phyloP scores from a whole-genome alignment of 2,888 invertebrate species.

The Flabesymbios commensalis region DNA sequence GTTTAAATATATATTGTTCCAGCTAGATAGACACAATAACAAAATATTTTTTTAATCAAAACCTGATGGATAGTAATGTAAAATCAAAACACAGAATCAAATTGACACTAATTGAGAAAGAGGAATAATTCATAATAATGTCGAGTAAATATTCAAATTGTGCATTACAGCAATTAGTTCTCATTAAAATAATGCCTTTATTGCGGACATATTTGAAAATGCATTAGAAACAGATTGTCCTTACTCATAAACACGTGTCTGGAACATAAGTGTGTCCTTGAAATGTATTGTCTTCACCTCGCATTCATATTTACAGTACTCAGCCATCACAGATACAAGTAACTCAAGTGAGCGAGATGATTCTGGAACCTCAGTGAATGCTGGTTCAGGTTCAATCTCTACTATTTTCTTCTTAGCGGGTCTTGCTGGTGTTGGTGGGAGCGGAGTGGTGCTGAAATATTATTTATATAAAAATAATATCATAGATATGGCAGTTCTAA shows the following conservation, averaged over 20 bases:
- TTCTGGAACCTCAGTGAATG: constrained; percentile 50
- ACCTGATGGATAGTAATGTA: constrained; percentile 47
- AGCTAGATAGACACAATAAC: too few relatives aligned
- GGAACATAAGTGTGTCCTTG: constrained; percentile 61
- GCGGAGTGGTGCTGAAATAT: too few relatives aligned
- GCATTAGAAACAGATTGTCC: constrained; percentile 33
- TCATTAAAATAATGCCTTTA: too few relatives aligned
- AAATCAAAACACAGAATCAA: background rate
- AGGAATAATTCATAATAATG: too few relatives aligned
- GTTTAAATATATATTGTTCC: too few relatives aligned
- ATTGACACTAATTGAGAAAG: background rate
- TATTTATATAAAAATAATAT: too few relatives aligned
- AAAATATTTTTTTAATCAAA: too few relatives aligned
- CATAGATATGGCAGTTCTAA: too few relatives aligned
- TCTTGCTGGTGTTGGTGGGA: constrained; percentile 8
- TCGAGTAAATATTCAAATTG: too few relatives aligned
- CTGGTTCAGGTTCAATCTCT: constrained; percentile 59
- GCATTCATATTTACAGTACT: constrained; percentile 56
- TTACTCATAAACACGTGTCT: constrained; percentile 60
- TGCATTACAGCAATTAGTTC: too few relatives aligned
- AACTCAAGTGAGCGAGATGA: constrained; percentile 50
- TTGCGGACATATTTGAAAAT: too few relatives aligned
- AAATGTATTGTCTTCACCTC: constrained; percentile 52
- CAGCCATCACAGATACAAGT: constrained; percentile 53
- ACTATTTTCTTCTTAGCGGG: constrained; percentile 59